phyloP scores from a whole-genome alignment of 2,113 vertebrate species.

The Calidris pugnax region DNA sequence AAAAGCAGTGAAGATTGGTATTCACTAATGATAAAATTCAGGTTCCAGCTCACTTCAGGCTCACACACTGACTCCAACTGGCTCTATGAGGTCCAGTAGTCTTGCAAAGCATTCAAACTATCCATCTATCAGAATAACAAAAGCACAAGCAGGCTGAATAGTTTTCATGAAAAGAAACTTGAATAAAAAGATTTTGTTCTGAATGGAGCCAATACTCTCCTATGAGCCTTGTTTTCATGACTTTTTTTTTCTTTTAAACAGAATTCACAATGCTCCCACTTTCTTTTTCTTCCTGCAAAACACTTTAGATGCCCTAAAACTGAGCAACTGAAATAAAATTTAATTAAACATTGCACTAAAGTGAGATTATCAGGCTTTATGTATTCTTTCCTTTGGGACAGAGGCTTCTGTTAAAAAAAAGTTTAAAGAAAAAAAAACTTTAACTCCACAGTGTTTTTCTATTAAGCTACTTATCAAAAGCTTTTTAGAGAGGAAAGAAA shows the following conservation, averaged over 20 bases:
- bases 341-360: slow-evolving; percentile 33
- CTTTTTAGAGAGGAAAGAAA: neutral
- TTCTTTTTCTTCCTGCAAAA: neutral
- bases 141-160: neutral
- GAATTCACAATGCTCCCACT: slow-evolving; percentile 5
- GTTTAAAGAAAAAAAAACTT: neutral
- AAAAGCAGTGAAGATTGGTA: neutral
- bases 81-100: neutral
- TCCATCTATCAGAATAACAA: neutral
- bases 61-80: neutral
- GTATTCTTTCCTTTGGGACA: neutral
- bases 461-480: slow-evolving; percentile 14
- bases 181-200: neutral
- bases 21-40: neutral
- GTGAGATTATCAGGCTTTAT: slow-evolving; percentile 1
- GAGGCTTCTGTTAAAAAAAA: neutral
- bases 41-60: neutral
- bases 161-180: neutral
- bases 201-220: neutral
- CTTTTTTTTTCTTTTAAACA: neutral
- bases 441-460: neutral
- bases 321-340: slow-evolving; percentile 46
- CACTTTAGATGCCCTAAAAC: neutral
- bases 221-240: neutral
- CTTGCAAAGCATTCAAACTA: neutral